These are phyloP conservation scores for Lemur catta DNA, from an alignment of 2,797 vertebrate species.

Conservation along the genomic window DNA sequence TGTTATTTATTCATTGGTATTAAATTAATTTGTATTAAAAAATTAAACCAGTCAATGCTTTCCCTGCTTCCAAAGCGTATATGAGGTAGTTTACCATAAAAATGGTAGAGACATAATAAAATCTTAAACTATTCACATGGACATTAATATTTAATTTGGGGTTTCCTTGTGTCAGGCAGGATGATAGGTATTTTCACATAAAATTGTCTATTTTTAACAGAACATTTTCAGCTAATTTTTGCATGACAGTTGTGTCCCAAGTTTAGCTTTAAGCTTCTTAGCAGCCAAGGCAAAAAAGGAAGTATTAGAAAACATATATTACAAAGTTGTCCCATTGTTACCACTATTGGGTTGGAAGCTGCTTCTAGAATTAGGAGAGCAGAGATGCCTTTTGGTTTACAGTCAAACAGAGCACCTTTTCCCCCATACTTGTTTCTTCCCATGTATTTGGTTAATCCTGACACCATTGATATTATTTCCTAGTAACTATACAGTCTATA, in stretches of 20 bases:
- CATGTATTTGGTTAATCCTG: neutral
- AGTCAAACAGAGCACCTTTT: neutral
- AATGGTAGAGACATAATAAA: neutral
- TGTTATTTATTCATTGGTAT: neutral
- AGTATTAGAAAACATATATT: neutral
- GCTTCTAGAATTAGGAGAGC: neutral
- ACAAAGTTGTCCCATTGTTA: neutral
- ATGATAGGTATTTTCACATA: conserved; percentile 1
- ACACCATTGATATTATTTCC: neutral
- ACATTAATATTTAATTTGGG: neutral
- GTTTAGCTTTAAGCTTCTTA: conserved; percentile 5
- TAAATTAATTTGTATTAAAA: neutral
- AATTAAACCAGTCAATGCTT: neutral
- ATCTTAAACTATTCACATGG: neutral
- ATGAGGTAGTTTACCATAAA: neutral
- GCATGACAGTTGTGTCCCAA: neutral
- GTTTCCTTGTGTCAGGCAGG: neutral
- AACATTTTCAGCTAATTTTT: conserved; percentile 37
- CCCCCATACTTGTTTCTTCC: neutral
- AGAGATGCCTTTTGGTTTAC: neutral
- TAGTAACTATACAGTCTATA: too few species aligned
- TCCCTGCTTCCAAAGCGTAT: neutral
- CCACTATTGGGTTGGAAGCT: neutral
- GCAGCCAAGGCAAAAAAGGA: neutral
- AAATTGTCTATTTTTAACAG: conserved; percentile 4